Conservation (phyloP, 1,140 invertebrate species). For the silkworm (Bombyx mori) region ASM3026992v2 NC_085133.1:81001-81500, state of each 20-base stretch:
- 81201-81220: constrained; percentile 12
- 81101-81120: constrained; percentile 23
- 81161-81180: constrained; percentile 13
- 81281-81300: constrained; percentile 40
- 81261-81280: constrained; percentile 45
- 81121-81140: constrained; percentile 32
- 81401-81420: constrained; percentile 37
- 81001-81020: too few species aligned
- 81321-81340: constrained; percentile 66
- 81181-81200: background rate
- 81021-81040: background rate
- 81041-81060: too few species aligned
- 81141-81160: constrained; percentile 29
- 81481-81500: constrained; percentile 18
- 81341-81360: constrained; percentile 30
- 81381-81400: constrained; percentile 67
- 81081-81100: constrained; percentile 12
- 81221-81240: constrained; percentile 50
- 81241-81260: constrained; percentile 38
- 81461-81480: constrained; percentile 56
- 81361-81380: constrained; percentile 64
- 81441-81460: constrained; percentile 67
- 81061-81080: background rate
- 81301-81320: constrained; percentile 53
- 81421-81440: constrained; percentile 26